Evolutionary conservation across 1,140 invertebrate genomes (phyloP).

Genomic region (Zaprionus vittiger): DNA sequence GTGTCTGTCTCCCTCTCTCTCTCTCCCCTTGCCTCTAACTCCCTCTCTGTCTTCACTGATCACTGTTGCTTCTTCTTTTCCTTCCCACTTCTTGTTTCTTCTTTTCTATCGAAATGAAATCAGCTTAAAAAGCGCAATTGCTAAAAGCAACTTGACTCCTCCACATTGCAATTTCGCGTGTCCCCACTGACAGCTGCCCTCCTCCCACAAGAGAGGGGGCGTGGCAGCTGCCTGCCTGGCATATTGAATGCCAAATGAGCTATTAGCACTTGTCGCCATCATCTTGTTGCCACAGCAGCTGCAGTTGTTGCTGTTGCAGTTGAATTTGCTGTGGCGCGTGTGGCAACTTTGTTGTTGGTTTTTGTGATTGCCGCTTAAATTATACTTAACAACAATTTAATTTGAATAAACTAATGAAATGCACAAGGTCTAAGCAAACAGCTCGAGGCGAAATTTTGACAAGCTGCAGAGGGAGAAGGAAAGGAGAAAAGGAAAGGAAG

Average conservation of each 20-base stretch:
- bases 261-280: conserved; percentile 63
- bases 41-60: neutral
- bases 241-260: conserved; percentile 74
- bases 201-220: neutral
- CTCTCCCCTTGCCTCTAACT: neutral
- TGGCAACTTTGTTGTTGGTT: conserved; percentile 17
- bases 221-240: conserved; percentile 18
- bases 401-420: conserved; percentile 59
- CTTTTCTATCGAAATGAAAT: conserved; percentile 57
- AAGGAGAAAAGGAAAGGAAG: neutral
- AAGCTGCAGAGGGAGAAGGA: conserved; percentile 11
- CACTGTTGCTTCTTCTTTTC: neutral
- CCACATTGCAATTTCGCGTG: conserved; percentile 52
- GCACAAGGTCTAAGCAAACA: conserved; percentile 2
- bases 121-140: conserved; percentile 64
- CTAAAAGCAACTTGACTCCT: conserved; percentile 62
- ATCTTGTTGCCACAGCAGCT: conserved; percentile 1
- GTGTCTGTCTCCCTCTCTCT: neutral
- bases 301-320: conserved; percentile 10
- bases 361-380: conserved; percentile 57
- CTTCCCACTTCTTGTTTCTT: neutral
- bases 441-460: neutral
- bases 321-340: neutral
- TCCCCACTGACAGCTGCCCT: conserved; percentile 31
- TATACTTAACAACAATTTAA: conserved; percentile 54